Conservation (phyloP, 2,113 vertebrate genomes). For the Lontra canadensis region DNA sequence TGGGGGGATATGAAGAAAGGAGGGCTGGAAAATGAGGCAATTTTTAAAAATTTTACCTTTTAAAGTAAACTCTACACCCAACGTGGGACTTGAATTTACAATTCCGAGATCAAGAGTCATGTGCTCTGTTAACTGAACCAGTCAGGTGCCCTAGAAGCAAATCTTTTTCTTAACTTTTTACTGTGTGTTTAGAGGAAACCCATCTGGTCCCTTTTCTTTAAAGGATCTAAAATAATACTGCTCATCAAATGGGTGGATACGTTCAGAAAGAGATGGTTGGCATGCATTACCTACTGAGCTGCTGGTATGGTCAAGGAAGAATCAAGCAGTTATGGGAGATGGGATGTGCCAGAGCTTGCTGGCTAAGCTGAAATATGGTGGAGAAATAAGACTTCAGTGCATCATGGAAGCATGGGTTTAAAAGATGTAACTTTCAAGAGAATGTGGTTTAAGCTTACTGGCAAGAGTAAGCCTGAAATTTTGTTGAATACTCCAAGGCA, state of each 20-base stretch:
- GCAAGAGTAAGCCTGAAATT: background rate
- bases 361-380: background rate
- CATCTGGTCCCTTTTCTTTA: background rate
- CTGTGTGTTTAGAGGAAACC: background rate
- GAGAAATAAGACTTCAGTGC: background rate
- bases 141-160: background rate
- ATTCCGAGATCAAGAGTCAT: background rate
- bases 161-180: background rate
- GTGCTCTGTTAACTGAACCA: background rate
- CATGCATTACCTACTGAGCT: background rate
- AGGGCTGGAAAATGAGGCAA: background rate
- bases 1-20: background rate
- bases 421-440: background rate
- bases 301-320: background rate
- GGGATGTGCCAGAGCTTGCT: background rate
- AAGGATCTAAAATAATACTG: background rate
- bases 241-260: background rate
- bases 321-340: background rate
- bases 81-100: background rate
- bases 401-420: background rate
- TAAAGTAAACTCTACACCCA: background rate
- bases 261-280: background rate
- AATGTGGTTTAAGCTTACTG: background rate
- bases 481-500: background rate
- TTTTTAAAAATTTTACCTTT: background rate